Percentiles rank a stretch among this genome's conserved stretches.
phyloP scores from a whole-genome alignment of 2,113 vertebrate species.

The Rhynchomys soricoides region DNA sequence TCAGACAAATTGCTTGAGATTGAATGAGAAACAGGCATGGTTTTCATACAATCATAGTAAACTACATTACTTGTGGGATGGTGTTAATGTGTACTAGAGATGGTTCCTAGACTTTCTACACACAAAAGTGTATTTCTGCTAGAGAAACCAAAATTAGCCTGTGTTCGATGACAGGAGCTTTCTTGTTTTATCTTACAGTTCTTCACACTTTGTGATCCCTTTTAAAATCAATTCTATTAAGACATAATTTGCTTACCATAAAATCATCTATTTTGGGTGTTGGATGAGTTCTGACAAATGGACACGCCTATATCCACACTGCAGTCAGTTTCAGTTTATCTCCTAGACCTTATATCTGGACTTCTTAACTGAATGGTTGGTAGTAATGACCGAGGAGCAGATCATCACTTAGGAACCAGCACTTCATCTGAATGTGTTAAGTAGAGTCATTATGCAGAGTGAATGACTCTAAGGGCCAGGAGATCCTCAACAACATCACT shows the following conservation, averaged over 20 bases:
- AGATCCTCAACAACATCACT: slow-evolving; percentile 87
- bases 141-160: not conserved
- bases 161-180: not conserved
- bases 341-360: slow-evolving; percentile 36
- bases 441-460: slow-evolving; percentile 86
- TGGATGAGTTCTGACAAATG: slow-evolving; percentile 46
- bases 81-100: not conserved
- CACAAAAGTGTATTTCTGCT: not conserved
- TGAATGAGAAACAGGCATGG: not conserved
- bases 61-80: not conserved
- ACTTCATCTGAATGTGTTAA: slow-evolving; percentile 84
- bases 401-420: slow-evolving; percentile 84
- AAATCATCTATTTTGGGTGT: slow-evolving; percentile 40
- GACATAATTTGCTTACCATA: slow-evolving; percentile 20
- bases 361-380: slow-evolving; percentile 40
- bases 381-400: slow-evolving; percentile 59
- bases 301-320: not conserved
- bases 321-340: slow-evolving; percentile 38
- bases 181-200: not conserved
- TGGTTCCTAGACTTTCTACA: not conserved
- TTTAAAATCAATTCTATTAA: not conserved
- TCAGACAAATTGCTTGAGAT: not conserved
- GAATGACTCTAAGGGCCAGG: slow-evolving; percentile 84
- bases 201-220: not conserved
- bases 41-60: not conserved